A percentile compares a stretch with the other conserved stretches of the same genome.
Evolutionary conservation across 1,140 invertebrate genomes (phyloP).

Genomic region (Bacillus rossius): DNA sequence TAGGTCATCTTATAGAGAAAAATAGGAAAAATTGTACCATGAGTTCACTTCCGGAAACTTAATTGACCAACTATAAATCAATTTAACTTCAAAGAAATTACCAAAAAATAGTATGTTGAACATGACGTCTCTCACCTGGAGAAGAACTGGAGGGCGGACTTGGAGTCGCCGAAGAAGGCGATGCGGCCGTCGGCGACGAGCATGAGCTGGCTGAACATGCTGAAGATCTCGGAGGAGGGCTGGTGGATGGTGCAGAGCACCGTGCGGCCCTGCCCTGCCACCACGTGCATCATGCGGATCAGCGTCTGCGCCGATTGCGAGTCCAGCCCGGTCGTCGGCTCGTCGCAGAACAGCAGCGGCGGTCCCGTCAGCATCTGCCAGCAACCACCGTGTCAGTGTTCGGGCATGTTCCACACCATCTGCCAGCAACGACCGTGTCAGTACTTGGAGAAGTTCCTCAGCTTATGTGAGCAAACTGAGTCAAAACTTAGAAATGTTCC

Average conservation of each 20-base stretch:
- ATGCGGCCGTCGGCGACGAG: conserved; percentile 85
- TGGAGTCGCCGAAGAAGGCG: conserved; percentile 74
- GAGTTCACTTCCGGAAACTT: too few relatives aligned
- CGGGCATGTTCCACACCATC: too few relatives aligned
- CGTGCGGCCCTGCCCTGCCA: conserved; percentile 61
- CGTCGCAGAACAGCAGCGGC: conserved; percentile 90
- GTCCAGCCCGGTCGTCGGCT: conserved; percentile 92
- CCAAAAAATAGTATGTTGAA: too few relatives aligned
- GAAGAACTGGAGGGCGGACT: conserved; percentile 74
- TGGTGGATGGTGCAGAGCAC: conserved; percentile 96
- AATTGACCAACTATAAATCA: too few relatives aligned
- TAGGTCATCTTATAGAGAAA: too few relatives aligned
- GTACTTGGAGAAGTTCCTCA: too few relatives aligned
- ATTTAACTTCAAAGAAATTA: too few relatives aligned
- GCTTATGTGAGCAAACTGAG: too few relatives aligned
- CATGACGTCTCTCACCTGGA: too few relatives aligned
- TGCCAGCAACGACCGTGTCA: too few relatives aligned
- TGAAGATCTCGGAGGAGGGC: conserved; percentile 89
- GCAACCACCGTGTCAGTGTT: not conserved
- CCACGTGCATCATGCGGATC: conserved; percentile 59
- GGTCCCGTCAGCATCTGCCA: conserved; percentile 84
- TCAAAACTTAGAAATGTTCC: too few relatives aligned
- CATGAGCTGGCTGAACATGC: conserved; percentile 80
- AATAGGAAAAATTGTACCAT: too few relatives aligned
- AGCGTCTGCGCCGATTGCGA: conserved; percentile 87